Evolutionary conservation across 2,113 vertebrate species (phyloP).

Genomic region (Poecilia latipinna): DNA sequence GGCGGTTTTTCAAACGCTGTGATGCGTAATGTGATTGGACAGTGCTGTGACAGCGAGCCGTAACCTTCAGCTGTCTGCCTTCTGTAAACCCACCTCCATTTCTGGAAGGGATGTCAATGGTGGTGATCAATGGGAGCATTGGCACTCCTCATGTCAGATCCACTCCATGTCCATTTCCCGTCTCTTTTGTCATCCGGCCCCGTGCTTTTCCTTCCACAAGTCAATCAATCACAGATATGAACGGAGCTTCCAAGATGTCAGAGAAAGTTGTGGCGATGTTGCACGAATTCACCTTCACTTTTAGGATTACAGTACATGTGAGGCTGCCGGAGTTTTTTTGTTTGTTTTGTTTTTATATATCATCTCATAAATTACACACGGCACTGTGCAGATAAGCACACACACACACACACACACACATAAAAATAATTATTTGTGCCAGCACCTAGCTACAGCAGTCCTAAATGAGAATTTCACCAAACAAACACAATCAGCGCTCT

Average conservation of each 20-base stretch:
- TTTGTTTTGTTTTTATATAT: background rate
- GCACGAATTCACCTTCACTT: slow-evolving; percentile 60
- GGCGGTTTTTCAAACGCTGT: slow-evolving; percentile 53
- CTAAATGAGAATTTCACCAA: slow-evolving; percentile 82
- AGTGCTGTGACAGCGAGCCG: slow-evolving; percentile 78
- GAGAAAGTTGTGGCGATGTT: slow-evolving; percentile 49
- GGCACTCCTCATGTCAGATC: slow-evolving; percentile 79
- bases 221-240: slow-evolving; percentile 66
- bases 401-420: slow-evolving; percentile 21
- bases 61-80: slow-evolving; percentile 82
- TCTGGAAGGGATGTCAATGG: slow-evolving; percentile 71
- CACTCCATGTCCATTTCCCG: slow-evolving; percentile 68
- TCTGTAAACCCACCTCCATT: slow-evolving; percentile 73
- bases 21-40: slow-evolving; percentile 78
- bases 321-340: slow-evolving; percentile 24
- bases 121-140: slow-evolving; percentile 80
- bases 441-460: slow-evolving; percentile 49
- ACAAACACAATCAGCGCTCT: slow-evolving; percentile 82
- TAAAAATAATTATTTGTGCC: slow-evolving; percentile 41
- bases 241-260: slow-evolving; percentile 34
- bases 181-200: slow-evolving; percentile 73
- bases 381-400: background rate
- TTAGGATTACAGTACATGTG: background rate
- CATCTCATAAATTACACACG: slow-evolving; percentile 5
- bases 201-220: slow-evolving; percentile 55